These are phyloP conservation scores for Martes martes DNA, from an alignment of 2,113 vertebrate species.

Conservation along the genomic window DNA sequence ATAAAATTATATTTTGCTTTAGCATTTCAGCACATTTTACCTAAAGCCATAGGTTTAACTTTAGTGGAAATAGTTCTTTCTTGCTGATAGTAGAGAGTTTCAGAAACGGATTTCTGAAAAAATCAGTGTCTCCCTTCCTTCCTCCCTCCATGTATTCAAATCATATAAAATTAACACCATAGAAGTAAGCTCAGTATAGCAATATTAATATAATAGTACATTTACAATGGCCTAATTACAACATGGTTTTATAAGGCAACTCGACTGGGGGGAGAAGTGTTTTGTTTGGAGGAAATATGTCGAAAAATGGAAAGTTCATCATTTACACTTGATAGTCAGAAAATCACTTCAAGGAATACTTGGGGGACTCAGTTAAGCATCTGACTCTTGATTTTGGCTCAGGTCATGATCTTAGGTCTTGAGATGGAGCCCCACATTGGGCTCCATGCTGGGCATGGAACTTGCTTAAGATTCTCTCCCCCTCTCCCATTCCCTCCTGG, in stretches of 20 bases:
- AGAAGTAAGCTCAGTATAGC: background rate
- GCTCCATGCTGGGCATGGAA: too few relatives aligned
- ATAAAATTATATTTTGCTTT: slow-evolving; percentile 37
- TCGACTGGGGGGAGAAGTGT: background rate
- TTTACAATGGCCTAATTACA: background rate
- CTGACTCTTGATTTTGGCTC: background rate
- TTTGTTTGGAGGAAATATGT: slow-evolving; percentile 60
- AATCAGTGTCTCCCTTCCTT: background rate
- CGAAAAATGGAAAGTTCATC: slow-evolving; percentile 63
- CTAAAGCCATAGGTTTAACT: slow-evolving; percentile 27
- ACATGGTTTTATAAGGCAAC: background rate
- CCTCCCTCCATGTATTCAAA: background rate
- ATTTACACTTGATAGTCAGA: slow-evolving; percentile 27
- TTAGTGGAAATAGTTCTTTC: slow-evolving; percentile 25
- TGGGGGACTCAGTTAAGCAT: background rate
- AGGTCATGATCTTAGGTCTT: background rate
- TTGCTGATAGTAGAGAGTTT: background rate
- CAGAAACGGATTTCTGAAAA: slow-evolving; percentile 25
- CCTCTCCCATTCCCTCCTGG: too few relatives aligned
- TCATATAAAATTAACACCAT: background rate
- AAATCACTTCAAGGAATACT: slow-evolving; percentile 31
- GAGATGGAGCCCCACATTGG: background rate
- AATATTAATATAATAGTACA: background rate
- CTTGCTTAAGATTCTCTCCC: too few relatives aligned
- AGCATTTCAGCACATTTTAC: slow-evolving; percentile 36